Conservation (phyloP, 1,140 invertebrate species). For the Hycleus phaleratus region DNA sequence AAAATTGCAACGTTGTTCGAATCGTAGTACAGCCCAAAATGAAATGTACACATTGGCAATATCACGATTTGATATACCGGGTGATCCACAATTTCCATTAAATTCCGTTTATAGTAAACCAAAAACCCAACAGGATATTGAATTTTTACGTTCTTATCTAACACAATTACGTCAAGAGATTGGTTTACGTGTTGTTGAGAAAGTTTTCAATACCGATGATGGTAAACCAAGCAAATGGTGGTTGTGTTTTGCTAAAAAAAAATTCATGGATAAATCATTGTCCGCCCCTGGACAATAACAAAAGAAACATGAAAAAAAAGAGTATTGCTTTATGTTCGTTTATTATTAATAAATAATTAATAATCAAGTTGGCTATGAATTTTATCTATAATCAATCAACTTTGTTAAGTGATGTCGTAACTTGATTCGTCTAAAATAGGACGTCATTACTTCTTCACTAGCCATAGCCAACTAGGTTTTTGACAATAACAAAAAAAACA, state of each 20-base stretch:
- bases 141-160: conserved; percentile 87
- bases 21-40: conserved; percentile 81
- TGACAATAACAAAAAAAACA: no score
- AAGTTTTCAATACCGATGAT: conserved; percentile 78
- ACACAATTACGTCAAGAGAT: conserved; percentile 94
- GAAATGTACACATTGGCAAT: conserved; percentile 96
- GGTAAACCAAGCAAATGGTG: conserved; percentile 99
- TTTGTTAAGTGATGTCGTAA: no score
- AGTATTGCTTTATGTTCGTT: no score
- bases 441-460: no score
- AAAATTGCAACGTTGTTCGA: conserved; percentile 83
- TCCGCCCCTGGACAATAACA: conserved; percentile 66
- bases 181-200: conserved; percentile 81
- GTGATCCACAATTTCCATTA: conserved; percentile 91
- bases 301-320: no score
- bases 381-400: no score
- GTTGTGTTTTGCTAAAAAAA: conserved; percentile 98
- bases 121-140: conserved; percentile 64
- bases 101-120: conserved; percentile 90
- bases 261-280: conserved; percentile 99
- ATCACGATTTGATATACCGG: conserved; percentile 94
- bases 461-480: no score
- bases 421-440: no score
- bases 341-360: no score
- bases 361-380: no score